Conservation (phyloP, 1,140 invertebrate genomes). For the Aphelinus atriplicis region DNA sequence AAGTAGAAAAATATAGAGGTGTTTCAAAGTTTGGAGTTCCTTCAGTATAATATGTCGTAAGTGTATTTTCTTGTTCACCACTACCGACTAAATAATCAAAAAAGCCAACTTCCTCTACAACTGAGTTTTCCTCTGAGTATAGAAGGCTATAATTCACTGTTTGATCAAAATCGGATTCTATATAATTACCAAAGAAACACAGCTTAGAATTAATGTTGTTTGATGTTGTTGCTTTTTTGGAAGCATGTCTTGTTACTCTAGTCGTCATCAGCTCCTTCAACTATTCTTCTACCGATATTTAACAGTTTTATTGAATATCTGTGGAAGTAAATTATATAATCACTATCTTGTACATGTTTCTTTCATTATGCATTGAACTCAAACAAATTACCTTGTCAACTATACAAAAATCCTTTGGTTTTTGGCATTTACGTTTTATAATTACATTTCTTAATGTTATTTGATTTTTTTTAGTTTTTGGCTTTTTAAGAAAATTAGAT, state of each 20-base stretch:
- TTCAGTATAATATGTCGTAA: conserved; percentile 94
- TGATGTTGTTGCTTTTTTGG: conserved; percentile 35
- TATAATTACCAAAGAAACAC: conserved; percentile 67
- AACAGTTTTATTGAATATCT: conserved; percentile 6
- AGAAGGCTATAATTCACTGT: conserved; percentile 76
- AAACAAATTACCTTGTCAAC: conserved; percentile 14
- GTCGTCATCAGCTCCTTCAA: conserved; percentile 37
- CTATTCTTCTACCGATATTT: conserved; percentile 12
- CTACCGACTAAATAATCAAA: conserved; percentile 62
- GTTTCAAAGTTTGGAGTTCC: conserved; percentile 88
- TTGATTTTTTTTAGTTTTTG: conserved; percentile 9
- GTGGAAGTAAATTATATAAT: background rate
- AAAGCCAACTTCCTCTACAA: conserved; percentile 65
- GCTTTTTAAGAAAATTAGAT: conserved; percentile 20
- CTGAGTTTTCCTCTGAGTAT: conserved; percentile 84
- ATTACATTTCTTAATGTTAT: conserved; percentile 1
- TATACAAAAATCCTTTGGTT: conserved; percentile 11
- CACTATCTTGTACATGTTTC: background rate
- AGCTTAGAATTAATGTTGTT: conserved; percentile 41
- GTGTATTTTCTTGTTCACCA: conserved; percentile 76
- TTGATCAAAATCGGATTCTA: conserved; percentile 89
- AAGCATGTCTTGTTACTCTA: conserved; percentile 35
- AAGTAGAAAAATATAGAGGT: conserved; percentile 86
- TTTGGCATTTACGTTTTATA: conserved; percentile 27
- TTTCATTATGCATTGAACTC: background rate